Evolutionary conservation across 2,113 vertebrate genomes (phyloP).

Genomic region (Engraulis encrasicolus): DNA sequence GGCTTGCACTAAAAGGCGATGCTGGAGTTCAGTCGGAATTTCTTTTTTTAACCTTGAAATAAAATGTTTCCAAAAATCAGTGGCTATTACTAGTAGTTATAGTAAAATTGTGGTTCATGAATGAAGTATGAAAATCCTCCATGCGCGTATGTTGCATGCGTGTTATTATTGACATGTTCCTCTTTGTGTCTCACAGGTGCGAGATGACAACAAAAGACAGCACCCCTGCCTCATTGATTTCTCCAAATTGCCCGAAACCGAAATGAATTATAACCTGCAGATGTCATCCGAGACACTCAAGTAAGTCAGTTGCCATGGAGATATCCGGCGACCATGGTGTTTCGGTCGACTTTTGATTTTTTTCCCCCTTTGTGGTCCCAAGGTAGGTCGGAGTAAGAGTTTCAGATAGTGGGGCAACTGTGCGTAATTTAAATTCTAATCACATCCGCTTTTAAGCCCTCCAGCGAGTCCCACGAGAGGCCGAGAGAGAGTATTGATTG

Average conservation of each 20-base stretch:
- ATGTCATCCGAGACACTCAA: slow-evolving; percentile 99
- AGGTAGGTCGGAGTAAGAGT: neutral
- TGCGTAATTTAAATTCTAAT: slow-evolving; percentile 63
- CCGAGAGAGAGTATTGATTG: slow-evolving; percentile 53
- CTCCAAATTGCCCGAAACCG: slow-evolving; percentile 93
- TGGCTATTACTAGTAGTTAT: too few relatives aligned
- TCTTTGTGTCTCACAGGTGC: slow-evolving; percentile 76
- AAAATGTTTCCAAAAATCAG: too few relatives aligned
- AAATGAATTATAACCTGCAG: slow-evolving; percentile 97
- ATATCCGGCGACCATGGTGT: neutral
- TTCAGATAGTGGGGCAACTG: slow-evolving; percentile 47
- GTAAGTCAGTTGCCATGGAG: slow-evolving; percentile 75
- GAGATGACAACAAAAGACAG: slow-evolving; percentile 97
- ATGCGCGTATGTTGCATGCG: neutral
- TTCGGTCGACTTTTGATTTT: neutral
- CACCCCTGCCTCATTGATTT: slow-evolving; percentile 98
- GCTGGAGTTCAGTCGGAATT: too few relatives aligned
- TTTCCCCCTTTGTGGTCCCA: neutral
- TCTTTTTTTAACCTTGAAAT: too few relatives aligned
- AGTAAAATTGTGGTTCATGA: too few relatives aligned
- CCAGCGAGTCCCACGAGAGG: slow-evolving; percentile 44
- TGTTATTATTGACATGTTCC: neutral
- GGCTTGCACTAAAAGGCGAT: too few relatives aligned
- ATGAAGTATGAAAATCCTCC: too few relatives aligned
- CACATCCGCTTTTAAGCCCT: slow-evolving; percentile 45